Evolutionary conservation across 2,888 invertebrate genomes (phyloP).

Genomic region (Lobophora halterata): DNA sequence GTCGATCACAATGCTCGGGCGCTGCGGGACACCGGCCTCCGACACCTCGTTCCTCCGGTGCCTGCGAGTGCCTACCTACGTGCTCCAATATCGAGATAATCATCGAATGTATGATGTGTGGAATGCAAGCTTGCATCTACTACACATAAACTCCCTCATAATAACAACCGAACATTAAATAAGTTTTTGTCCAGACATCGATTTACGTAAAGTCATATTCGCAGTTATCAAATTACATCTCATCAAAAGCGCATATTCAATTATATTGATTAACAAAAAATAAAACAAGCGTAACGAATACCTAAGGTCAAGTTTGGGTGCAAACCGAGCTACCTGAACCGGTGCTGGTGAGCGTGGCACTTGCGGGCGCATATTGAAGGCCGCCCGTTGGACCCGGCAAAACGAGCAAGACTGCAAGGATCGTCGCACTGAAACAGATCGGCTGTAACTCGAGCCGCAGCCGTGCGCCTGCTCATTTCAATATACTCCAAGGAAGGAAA

Average conservation of each 20-base stretch:
- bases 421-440: slow-evolving; percentile 70
- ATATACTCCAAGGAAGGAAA: slow-evolving; percentile 12
- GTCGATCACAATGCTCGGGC: slow-evolving; percentile 77
- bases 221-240: slow-evolving; percentile 73
- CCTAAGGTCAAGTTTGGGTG: slow-evolving; percentile 74
- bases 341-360: slow-evolving; percentile 54
- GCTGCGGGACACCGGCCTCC: slow-evolving; percentile 70
- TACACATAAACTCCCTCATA: slow-evolving; percentile 36
- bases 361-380: slow-evolving; percentile 74
- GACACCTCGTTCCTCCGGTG: slow-evolving; percentile 57
- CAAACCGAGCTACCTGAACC: slow-evolving; percentile 73
- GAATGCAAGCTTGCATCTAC: slow-evolving; percentile 38
- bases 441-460: slow-evolving; percentile 49
- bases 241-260: slow-evolving; percentile 68
- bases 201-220: slow-evolving; percentile 59
- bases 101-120: slow-evolving; percentile 45
- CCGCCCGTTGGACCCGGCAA: slow-evolving; percentile 65
- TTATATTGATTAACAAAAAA: slow-evolving; percentile 67
- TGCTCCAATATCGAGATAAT: slow-evolving; percentile 57
- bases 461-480: slow-evolving; percentile 41
- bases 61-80: slow-evolving; percentile 52
- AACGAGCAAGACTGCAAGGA: slow-evolving; percentile 68
- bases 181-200: slow-evolving; percentile 53
- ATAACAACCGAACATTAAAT: slow-evolving; percentile 48
- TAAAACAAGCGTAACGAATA: slow-evolving; percentile 70